Conservation (phyloP, 2,797 vertebrate genomes). For the Mycteria americana region DNA sequence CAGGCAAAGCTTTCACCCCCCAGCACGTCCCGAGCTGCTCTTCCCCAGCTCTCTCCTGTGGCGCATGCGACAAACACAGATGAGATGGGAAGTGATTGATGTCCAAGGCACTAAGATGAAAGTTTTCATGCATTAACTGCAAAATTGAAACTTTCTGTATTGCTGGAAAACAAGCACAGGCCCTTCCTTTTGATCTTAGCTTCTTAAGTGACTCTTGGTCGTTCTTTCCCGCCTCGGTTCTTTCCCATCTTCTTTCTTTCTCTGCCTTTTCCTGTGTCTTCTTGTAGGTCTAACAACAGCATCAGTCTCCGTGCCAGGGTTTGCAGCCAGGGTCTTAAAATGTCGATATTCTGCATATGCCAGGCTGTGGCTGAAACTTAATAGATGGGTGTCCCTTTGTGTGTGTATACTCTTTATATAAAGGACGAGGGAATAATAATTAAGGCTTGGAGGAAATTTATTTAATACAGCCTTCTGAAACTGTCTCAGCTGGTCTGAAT, state of each 20-base stretch:
- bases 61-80: not conserved
- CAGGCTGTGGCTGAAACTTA: not conserved
- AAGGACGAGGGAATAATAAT: not conserved
- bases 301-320: not conserved
- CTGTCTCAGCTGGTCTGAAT: not conserved
- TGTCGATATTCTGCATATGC: not conserved
- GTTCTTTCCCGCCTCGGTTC: not conserved
- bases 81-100: not conserved
- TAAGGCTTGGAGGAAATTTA: not conserved
- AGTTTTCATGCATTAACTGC: not conserved
- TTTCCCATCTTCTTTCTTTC: not conserved
- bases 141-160: not conserved
- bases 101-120: not conserved
- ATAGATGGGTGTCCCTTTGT: not conserved
- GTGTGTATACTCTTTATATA: not conserved
- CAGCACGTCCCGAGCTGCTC: not conserved
- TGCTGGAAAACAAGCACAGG: not conserved
- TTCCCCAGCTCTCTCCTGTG: not conserved
- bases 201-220: not conserved
- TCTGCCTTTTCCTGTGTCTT: not conserved
- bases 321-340: not conserved
- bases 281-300: not conserved
- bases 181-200: conserved; percentile 21
- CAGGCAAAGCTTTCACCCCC: not conserved
- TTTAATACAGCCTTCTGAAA: not conserved